These are phyloP conservation scores for Meganola albula DNA, from an alignment of 2,888 invertebrate species.

Conservation along the genomic window DNA sequence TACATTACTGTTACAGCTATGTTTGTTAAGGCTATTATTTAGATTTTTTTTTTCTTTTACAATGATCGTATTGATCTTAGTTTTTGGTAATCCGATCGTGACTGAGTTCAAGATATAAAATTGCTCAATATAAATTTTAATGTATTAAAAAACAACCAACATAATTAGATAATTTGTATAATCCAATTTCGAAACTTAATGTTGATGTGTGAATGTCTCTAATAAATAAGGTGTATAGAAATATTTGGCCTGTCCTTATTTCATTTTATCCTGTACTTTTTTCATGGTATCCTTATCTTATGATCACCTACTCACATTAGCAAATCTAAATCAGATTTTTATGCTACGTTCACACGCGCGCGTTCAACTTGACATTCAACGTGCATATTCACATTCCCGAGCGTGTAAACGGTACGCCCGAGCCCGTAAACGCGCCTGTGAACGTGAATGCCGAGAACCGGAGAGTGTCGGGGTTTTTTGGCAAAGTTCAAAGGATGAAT, in stretches of 20 bases:
- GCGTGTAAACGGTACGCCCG: too few species aligned
- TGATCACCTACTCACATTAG: neutral
- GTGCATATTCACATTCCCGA: too few species aligned
- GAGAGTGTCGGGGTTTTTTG: slow-evolving; percentile 23
- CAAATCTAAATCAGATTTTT: neutral
- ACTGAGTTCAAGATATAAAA: too few species aligned
- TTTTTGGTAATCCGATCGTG: slow-evolving; percentile 22
- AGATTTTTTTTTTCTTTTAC: too few species aligned
- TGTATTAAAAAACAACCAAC: slow-evolving; percentile 22
- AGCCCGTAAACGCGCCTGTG: slow-evolving; percentile 23
- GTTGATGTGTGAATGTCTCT: slow-evolving; percentile 79
- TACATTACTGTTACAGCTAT: too few species aligned
- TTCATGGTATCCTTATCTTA: neutral
- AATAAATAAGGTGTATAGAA: slow-evolving; percentile 70
- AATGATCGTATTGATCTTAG: neutral
- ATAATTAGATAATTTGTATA: slow-evolving; percentile 51
- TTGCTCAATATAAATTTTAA: too few species aligned
- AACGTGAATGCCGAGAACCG: slow-evolving; percentile 23
- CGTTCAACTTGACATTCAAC: too few species aligned
- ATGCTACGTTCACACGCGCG: neutral
- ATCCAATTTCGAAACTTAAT: slow-evolving; percentile 62
- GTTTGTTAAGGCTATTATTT: neutral
- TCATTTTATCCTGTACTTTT: neutral
- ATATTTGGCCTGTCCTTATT: slow-evolving; percentile 16
- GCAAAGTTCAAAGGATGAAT: slow-evolving; percentile 24